These are phyloP conservation scores for Papilio machaon DNA, from an alignment of 1,140 invertebrate genomes.

Conservation along the genomic window DNA sequence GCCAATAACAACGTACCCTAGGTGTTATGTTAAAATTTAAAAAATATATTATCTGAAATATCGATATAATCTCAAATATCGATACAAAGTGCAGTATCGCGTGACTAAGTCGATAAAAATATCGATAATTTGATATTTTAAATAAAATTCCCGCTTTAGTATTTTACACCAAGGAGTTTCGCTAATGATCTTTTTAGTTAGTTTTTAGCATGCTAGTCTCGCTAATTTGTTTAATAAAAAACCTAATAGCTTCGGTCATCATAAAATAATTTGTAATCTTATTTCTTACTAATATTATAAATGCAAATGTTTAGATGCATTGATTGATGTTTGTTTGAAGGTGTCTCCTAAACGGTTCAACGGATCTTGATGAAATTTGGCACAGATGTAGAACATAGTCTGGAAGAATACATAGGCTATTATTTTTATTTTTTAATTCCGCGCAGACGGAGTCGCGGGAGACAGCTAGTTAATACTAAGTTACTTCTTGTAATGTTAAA, in stretches of 20 bases:
- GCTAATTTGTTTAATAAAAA: constrained; percentile 28
- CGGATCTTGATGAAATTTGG: too few relatives aligned
- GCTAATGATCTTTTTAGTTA: constrained; percentile 29
- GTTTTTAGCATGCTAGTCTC: constrained; percentile 26
- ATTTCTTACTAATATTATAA: background rate
- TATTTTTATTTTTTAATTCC: too few relatives aligned
- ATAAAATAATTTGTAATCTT: constrained; percentile 25
- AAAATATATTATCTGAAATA: constrained; percentile 62
- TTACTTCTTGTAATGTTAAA: too few relatives aligned
- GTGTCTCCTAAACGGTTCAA: too few relatives aligned
- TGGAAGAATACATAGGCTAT: too few relatives aligned
- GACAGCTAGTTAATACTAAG: too few relatives aligned
- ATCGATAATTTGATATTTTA: constrained; percentile 42
- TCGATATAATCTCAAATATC: constrained; percentile 60
- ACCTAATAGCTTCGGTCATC: constrained; percentile 24
- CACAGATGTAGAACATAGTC: too few relatives aligned
- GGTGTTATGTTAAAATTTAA: constrained; percentile 65
- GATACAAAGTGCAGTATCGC: constrained; percentile 70
- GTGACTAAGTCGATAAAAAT: constrained; percentile 48
- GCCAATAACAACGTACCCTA: constrained; percentile 54
- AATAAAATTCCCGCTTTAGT: constrained; percentile 25
- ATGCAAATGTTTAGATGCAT: too few relatives aligned
- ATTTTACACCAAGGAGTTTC: constrained; percentile 30
- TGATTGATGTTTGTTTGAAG: too few relatives aligned
- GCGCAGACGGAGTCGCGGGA: too few relatives aligned